These are phyloP conservation scores for Pipistrellus nathusii DNA, from an alignment of 2,797 vertebrate genomes.

Conservation along the genomic window DNA sequence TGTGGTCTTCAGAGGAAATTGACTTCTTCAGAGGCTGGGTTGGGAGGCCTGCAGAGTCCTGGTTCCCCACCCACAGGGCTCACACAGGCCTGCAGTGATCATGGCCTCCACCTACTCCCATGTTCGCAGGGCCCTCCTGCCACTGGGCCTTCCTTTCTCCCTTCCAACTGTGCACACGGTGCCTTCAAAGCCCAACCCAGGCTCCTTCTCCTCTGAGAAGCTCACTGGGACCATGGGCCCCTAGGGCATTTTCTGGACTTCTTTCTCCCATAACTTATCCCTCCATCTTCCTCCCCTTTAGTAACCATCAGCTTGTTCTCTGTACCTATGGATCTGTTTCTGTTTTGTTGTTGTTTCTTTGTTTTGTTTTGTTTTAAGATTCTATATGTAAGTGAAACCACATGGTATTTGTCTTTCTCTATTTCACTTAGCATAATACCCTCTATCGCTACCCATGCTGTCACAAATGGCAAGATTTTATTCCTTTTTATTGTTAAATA, in stretches of 20 bases:
- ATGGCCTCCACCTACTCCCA: rapidly evolving
- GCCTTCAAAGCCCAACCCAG: background rate
- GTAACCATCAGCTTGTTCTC: background rate
- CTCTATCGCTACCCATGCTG: background rate
- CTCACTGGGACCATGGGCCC: rapidly evolving
- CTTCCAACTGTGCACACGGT: background rate
- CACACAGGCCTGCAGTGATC: too few relatives aligned
- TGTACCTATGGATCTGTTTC: background rate
- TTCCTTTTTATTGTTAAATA: background rate
- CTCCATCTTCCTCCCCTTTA: background rate
- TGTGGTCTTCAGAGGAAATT: background rate
- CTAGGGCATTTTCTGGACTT: background rate
- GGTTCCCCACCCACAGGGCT: background rate
- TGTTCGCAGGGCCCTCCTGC: background rate
- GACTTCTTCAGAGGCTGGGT: background rate
- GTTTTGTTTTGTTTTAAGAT: background rate
- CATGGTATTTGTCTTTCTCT: background rate
- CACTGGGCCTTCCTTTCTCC: background rate
- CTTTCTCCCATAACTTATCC: background rate
- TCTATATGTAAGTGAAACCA: background rate
- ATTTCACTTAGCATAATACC: background rate
- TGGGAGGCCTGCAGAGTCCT: background rate
- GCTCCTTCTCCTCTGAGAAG: background rate
- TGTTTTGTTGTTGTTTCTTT: background rate
- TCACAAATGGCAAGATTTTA: background rate